Evolutionary conservation across 1,140 invertebrate genomes (phyloP).

Genomic region (Liolophura sinensis): DNA sequence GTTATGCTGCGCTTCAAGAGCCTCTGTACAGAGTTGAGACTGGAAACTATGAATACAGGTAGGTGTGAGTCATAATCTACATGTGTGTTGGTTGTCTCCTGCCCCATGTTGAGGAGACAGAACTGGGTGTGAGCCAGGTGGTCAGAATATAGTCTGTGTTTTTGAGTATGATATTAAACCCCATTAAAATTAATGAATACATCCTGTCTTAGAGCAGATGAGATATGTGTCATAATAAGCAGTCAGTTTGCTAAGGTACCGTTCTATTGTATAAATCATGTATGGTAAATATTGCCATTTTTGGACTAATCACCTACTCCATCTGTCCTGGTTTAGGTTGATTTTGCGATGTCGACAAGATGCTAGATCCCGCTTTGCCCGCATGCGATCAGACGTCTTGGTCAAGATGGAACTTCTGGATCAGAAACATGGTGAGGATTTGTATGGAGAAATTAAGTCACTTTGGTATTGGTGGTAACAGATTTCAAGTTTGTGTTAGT

Average conservation of each 20-base stretch:
- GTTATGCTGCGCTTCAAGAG: slow-evolving; percentile 87
- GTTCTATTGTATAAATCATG: slow-evolving; percentile 3
- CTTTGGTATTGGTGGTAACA: not conserved
- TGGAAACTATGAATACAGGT: slow-evolving; percentile 98
- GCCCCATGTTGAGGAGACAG: not conserved
- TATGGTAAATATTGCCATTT: not conserved
- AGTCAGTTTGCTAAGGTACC: not conserved
- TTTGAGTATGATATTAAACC: not conserved
- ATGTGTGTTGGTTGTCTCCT: not conserved
- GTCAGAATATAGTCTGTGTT: not conserved
- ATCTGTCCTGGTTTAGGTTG: slow-evolving; percentile 64
- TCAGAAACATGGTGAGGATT: slow-evolving; percentile 80
- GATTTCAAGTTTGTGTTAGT: not conserved
- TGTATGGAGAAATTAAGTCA: too few relatives aligned
- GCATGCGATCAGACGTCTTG: slow-evolving; percentile 89
- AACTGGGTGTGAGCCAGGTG: not conserved
- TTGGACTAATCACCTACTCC: not conserved
- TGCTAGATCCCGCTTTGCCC: slow-evolving; percentile 86
- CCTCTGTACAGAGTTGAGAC: slow-evolving; percentile 97
- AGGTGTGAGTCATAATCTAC: slow-evolving; percentile 2
- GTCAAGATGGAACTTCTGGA: slow-evolving; percentile 96
- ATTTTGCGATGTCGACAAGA: slow-evolving; percentile 94
- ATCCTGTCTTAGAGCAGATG: not conserved
- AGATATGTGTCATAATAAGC: too few relatives aligned
- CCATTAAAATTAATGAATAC: not conserved